These are phyloP conservation scores for Rhombomys opimus DNA, from an alignment of 2,113 vertebrate genomes.

Conservation along the genomic window DNA sequence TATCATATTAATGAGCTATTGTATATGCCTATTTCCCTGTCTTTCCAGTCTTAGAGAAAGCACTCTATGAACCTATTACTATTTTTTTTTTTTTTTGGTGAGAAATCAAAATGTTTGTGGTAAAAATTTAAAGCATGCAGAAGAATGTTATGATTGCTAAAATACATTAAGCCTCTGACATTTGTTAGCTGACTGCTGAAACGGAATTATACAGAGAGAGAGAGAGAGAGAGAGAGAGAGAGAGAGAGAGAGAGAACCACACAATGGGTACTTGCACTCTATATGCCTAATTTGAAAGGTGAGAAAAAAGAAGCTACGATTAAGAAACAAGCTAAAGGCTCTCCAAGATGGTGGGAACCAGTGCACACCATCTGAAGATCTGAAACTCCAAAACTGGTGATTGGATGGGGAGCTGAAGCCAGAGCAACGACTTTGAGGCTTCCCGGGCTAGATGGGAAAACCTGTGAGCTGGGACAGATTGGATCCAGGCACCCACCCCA, in stretches of 20 bases:
- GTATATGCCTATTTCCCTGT: neutral
- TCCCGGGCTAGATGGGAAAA: too few relatives aligned
- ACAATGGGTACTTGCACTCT: neutral
- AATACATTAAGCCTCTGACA: neutral
- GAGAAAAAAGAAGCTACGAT: neutral
- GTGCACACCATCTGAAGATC: too few relatives aligned
- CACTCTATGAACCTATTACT: neutral
- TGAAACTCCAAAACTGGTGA: too few relatives aligned
- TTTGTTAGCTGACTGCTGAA: conserved; percentile 17
- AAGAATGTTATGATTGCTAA: neutral
- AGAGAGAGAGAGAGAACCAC: neutral
- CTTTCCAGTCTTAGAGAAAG: neutral
- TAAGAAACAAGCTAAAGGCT: neutral
- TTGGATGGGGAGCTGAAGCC: too few relatives aligned
- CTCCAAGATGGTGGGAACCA: too few relatives aligned
- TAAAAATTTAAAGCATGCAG: conserved; percentile 15
- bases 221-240: neutral
- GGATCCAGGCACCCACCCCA: too few relatives aligned
- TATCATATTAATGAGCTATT: neutral
- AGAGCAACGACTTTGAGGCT: too few relatives aligned
- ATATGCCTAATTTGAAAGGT: conserved; percentile 2
- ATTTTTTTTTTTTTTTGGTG: neutral
- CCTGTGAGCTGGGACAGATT: too few relatives aligned
- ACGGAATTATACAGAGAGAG: neutral
- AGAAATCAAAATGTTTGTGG: neutral